Evolutionary conservation across 1,140 invertebrate species (phyloP).

Genomic region (Agrilus planipennis): DNA sequence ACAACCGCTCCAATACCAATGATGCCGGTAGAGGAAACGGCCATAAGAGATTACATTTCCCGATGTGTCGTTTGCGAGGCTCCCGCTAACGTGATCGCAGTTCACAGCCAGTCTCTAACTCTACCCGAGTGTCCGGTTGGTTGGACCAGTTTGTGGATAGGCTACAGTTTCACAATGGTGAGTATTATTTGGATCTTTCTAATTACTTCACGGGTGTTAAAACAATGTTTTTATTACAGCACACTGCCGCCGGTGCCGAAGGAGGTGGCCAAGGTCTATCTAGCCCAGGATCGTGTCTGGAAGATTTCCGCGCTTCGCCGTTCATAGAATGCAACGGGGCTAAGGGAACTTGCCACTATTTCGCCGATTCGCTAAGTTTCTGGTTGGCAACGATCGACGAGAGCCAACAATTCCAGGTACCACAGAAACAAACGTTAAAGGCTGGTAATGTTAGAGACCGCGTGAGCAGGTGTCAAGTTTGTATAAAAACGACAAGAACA

Average conservation of each 20-base stretch:
- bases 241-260: constrained; percentile 89
- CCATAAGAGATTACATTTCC: constrained; percentile 82
- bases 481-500: constrained; percentile 71
- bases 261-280: constrained; percentile 90
- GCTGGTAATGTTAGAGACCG: constrained; percentile 68
- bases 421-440: constrained; percentile 84
- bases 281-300: constrained; percentile 89
- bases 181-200: constrained; percentile 27
- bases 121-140: constrained; percentile 85
- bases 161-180: constrained; percentile 97
- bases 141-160: constrained; percentile 91
- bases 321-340: constrained; percentile 93
- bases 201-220: not conserved
- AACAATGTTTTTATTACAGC: constrained; percentile 46
- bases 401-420: constrained; percentile 70
- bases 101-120: constrained; percentile 86
- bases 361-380: constrained; percentile 94
- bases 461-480: constrained; percentile 92
- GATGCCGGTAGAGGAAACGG: constrained; percentile 78
- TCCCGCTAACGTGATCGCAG: constrained; percentile 86
- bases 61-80: constrained; percentile 91
- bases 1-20: constrained; percentile 85
- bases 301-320: constrained; percentile 91
- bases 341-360: constrained; percentile 90
- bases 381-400: constrained; percentile 94